Evolutionary conservation across 2,888 invertebrate species (phyloP), one percentile per base, ranked within the genome.

Genomic region (Drosophila fulvimacula): DNA sequence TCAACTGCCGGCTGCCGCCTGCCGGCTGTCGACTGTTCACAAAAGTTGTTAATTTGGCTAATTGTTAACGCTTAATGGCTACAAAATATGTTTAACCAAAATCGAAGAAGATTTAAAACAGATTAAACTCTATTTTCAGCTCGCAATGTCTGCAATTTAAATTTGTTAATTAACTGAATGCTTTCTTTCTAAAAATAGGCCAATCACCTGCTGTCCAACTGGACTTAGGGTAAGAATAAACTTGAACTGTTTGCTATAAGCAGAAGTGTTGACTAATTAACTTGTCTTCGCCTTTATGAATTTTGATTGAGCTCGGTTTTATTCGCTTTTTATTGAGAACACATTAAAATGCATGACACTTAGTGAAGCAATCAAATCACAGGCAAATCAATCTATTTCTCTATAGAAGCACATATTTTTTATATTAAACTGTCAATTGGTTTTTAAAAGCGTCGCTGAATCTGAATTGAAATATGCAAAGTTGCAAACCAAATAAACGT

Each of bases 11-110:
- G 27, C 56, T 6, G 27, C 7, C 27, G 39, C 42, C 49, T 52
- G 55, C 51, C 53, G 53, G 27, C 56, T 6, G 27, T 6, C 27
- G 39, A 46, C 49, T 52, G 55, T 48, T 66, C 52, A 52, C 63
- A 39, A 51, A 56, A 70, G 49, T 70, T 59, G 78, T 60, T 71
- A 68, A 74, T 69, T 68, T 57, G 24, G 34, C 34, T 52, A 52
- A 64, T 69, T 46, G 15, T 15, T 36, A 52, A n/a, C 24, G 71
- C 38, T 67, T 48, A 77, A 61, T 68, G 44, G 49, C 38, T 7
- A 15, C 30, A 58, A 53, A 42, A 52, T 59, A 55, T 76, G 44
- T 57, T 76, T 57, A 32, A 13, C 21, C 38, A 60, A 60, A 48
- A 74, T 68, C 60, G 46, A 53, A 51, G 52, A n/a, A 44, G 32